Evolutionary conservation across 2,113 vertebrate species (phyloP).

Genomic region (Macquaria australasica): DNA sequence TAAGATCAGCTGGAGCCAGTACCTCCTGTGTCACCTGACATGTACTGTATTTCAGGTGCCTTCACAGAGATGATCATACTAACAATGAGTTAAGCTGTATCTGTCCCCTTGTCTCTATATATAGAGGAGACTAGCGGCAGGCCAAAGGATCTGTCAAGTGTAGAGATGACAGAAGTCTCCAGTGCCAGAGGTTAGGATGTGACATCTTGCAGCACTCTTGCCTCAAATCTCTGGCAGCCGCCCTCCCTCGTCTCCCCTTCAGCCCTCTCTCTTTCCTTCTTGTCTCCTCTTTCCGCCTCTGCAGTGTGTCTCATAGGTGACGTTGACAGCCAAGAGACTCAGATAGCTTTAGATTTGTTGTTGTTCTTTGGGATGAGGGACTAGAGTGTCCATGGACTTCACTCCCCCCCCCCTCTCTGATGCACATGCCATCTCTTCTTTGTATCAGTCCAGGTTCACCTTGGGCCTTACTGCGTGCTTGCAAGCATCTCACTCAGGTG

Average conservation of each 20-base stretch:
- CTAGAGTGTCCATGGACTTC: constrained; percentile 18
- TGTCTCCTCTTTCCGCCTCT: constrained; percentile 8
- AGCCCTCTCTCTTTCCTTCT: background rate
- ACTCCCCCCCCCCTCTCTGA: background rate
- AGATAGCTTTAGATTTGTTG: constrained; percentile 39
- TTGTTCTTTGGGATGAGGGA: constrained; percentile 30
- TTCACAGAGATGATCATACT: constrained; percentile 24
- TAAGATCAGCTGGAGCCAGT: background rate
- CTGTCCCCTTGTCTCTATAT: constrained; percentile 58
- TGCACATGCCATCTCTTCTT: constrained; percentile 52
- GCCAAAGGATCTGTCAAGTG: constrained; percentile 69
- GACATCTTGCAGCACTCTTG: constrained; percentile 62
- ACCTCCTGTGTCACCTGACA: background rate
- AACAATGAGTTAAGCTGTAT: constrained; percentile 43
- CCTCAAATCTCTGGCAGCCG: constrained; percentile 45
- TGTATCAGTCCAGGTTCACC: constrained; percentile 40
- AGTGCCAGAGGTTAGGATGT: constrained; percentile 67
- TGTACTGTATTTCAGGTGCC: background rate
- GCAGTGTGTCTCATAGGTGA: constrained; percentile 45
- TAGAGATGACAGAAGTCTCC: constrained; percentile 68
- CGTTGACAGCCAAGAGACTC: constrained; percentile 48
- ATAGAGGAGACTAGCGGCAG: constrained; percentile 64
- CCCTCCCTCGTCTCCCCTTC: background rate
- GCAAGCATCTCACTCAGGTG: constrained; percentile 2
- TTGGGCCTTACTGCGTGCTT: background rate